Evolutionary conservation across 1,140 invertebrate species (phyloP), one percentile per base, ranked within the genome.

Genomic region (Drosophila bipectinata): DNA sequence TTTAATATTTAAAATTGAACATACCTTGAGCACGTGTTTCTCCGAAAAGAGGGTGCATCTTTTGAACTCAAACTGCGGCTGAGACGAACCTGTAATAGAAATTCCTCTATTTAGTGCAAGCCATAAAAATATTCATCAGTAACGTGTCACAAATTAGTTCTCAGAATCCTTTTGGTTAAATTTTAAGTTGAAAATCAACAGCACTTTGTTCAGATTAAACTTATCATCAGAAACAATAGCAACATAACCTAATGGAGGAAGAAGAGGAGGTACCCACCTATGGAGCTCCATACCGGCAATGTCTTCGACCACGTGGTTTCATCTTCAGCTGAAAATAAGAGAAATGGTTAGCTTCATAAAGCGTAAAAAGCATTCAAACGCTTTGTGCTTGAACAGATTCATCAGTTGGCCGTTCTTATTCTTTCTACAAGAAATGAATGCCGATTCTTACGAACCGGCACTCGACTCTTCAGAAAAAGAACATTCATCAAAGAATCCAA

Each of bases 381-480:
- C 15, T 24, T 1, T 15, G 28, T 28, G 28, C 12, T 48, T 45
- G 24, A 10, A 5, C 7, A n/a, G 9, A 44, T 8, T 41, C 34
- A 83, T 90, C 85, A 90, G 85, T 87, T 90, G 85, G 85, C 85
- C 85, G 85, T 90, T 90, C 85, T 90, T 90, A 90, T 90, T 82
- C 87, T 85, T 90, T 88, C 83, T 51, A 88, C 83, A 88, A 41
- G 52, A 79, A 62, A 71, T 62, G 79, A 88, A 66, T 71, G 54
- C 48, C 28, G 34, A 47, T 4, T 49, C 63, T 76, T 72, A 48
- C 57, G 15, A 56, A 37, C 51, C 32, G 55, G 28, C 67, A 79
- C 61, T 49, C 83, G 83, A 88, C 83, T 88, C 83, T 88, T 88
- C 83, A 71, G 83, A 69, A 83, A 72, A 66, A 80, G 84, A 88